Base-by-base conservation (phyloP, 1,140 invertebrate genomes). In the Hylyphantes graminicola region DNA sequence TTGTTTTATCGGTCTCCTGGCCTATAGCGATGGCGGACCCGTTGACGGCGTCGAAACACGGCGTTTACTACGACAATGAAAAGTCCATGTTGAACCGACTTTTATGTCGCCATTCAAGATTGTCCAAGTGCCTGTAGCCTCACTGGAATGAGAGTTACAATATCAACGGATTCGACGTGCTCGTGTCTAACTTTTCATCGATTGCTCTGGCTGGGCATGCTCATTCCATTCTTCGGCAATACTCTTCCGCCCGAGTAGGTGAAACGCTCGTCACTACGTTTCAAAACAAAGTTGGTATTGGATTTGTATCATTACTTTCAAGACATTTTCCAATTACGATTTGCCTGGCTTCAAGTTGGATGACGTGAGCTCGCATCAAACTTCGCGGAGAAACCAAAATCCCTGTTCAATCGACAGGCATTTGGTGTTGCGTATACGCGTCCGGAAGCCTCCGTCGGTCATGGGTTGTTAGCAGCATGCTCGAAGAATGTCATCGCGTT, bases 291-390 rank as follows among this genome's bases (percentile, higher is more conserved):
- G n/a, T n/a, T n/a, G n/a, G n/a, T n/a, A n/a, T n/a, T n/a, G n/a
- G n/a, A n/a, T n/a, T n/a, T n/a, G n/a, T n/a, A n/a, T n/a, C n/a
- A n/a, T n/a, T n/a, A n/a, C n/a, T n/a, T n/a, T n/a, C n/a, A n/a
- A n/a, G n/a, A n/a, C n/a, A n/a, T n/a, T n/a, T n/a, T n/a, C n/a
- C n/a, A n/a, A n/a, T n/a, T n/a, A n/a, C n/a, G n/a, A n/a, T n/a
- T n/a, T n/a, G n/a, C n/a, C 78, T 0, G 65, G 78, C 15, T 81
- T 81, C 48, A 81, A 72, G 11, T 53, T 81, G 57, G 78, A 81
- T 12, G 78, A 81, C 48, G 78, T 81, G n/a, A 12, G 78, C 65
- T 2, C 15, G 21, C 13, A 19, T 59, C 10, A 81, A 81, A 63
- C 17, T 81, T 4, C n/a, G n/a, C n/a, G 15, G n/a, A 0, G 67